A percentile compares a stretch with the other conserved stretches of the same genome.
These are phyloP conservation scores for Leucophenga varia DNA, from an alignment of 1,140 invertebrate genomes.

Conservation along the genomic window DNA sequence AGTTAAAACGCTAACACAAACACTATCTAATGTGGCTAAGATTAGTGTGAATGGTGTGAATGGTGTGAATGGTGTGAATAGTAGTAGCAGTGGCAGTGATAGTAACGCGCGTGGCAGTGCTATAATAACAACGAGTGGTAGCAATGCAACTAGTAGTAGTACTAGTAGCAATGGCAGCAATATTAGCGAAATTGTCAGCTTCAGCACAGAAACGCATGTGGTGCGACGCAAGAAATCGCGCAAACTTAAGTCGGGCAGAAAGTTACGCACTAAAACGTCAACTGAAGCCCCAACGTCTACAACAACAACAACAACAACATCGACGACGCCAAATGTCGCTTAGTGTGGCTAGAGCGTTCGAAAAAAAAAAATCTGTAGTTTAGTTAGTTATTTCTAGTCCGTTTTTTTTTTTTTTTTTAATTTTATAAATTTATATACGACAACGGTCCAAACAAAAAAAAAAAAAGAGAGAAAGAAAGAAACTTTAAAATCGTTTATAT, in stretches of 20 bases:
- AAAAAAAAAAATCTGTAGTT: too few species aligned
- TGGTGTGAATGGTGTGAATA: background rate
- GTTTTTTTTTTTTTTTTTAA: too few species aligned
- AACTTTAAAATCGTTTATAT: too few species aligned
- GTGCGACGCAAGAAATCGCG: constrained; percentile 41
- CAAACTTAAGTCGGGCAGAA: constrained; percentile 29
- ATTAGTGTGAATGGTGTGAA: background rate
- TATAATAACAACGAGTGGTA: too few species aligned
- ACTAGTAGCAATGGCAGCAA: constrained; percentile 16
- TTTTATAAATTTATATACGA: constrained; percentile 28
- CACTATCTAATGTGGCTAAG: background rate
- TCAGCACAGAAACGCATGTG: constrained; percentile 38
- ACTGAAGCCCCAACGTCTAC: constrained; percentile 14
- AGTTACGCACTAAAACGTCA: constrained; percentile 11
- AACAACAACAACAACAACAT: constrained; percentile 13
- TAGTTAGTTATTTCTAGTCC: constrained; percentile 51
- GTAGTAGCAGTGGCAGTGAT: background rate
- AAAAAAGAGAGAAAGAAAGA: too few species aligned
- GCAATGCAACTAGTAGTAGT: background rate
- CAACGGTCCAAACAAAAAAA: constrained; percentile 4
- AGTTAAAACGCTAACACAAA: background rate
- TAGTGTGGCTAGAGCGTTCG: background rate
- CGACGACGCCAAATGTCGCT: constrained; percentile 4
- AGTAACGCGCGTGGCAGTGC: constrained; percentile 7
- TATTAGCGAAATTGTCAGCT: constrained; percentile 34